Base-by-base conservation (phyloP, 2,888 invertebrate species). In the Stomorhina lunata region DNA sequence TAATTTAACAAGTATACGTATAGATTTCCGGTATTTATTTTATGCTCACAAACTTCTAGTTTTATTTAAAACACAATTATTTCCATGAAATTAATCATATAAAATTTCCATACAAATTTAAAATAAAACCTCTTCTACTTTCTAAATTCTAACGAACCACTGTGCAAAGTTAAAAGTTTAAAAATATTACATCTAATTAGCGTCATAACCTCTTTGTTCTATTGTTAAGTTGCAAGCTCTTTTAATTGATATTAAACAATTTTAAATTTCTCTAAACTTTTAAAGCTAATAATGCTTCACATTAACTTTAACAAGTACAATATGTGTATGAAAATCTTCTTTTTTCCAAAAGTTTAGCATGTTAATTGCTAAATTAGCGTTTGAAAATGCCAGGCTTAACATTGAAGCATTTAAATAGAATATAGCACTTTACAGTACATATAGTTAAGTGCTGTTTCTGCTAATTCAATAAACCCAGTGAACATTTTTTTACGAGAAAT, bases 351-450 rank as follows among this genome's bases (percentile, higher is more conserved):
- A 55, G 27, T 68, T 77, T 29, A 63, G 55, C 68, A 81, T 55
- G 66, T 68, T 78, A 73, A 81, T 81, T 78, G 68, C 77, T 81
- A 73, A 81, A 81, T 81, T 81, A 78, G 72, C 72, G 68, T 40
- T 72, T 77, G 81, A 48, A 81, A 57, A 63, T 78, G 73, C 48
- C 29, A 34, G 55, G 81, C 57, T 73, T 50, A 73, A 78, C 68
- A 73, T 63, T 78, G n/a, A 73, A 69, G 76, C 72, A 83, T 72
- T 65, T 53, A 37, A 71, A 72, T 71, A 55, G 68, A 55, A 66
- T n/a, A n/a, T n/a, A n/a, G 25, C 10, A 50, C 55, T 66, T 25
- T 3, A 37, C 22, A 34, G 29, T 68, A 25, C 22, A 66, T 53
- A 40, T 5, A 27, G 37, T 57, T 50, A 55, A 40, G 20, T 73